Base-by-base conservation (phyloP, 2,888 invertebrate genomes). In the Drosophila paramelanica region DNA sequence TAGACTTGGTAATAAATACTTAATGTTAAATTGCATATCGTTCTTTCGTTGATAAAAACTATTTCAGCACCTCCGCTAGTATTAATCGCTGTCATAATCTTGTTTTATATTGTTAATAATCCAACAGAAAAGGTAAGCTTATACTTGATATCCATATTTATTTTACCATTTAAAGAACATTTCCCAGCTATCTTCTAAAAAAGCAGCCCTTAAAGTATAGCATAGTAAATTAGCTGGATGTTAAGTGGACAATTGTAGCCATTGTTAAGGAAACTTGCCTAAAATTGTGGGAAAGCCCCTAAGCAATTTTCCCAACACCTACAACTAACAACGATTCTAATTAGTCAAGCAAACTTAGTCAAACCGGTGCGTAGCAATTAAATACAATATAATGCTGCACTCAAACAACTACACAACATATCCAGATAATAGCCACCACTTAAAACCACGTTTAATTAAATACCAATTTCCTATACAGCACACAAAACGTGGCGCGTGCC, bases 221-320 rank as follows among this genome's bases (percentile, higher is more conserved):
- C 53, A 25, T 53, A 17, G 59, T 49, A 64, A 81, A 81, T 84
- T 81, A 81, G 71, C 55, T 66, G 27, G 17, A 56, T 67, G 81
- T 60, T 84, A 81, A 84, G 72, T 81, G 77, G 81, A 55, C 71
- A 72, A 79, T 84, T 81, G 74, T 79, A 50, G 41, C 50, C 49
- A 68, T 71, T 71, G 69, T 74, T 43, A 36, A 49, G 55, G 46
- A 41, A 47, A 38, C 36, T 27, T 43, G 4, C 33, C 42, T 14
- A 39, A 62, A 42, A 49, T 45, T 58, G 59, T 78, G 71, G 50
- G 65, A 71, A 33, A 27, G 8, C 13, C 13, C 41, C 0, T 7
- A 55, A 23, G 14, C 6, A 50, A 14, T 39, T 50, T 67, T 67
- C 49, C 61, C 73, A 73, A 65, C 27, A 43, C 39, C 43, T 14